Conservation (phyloP, 2,888 invertebrate species). For the Pimpla rufipes region DNA sequence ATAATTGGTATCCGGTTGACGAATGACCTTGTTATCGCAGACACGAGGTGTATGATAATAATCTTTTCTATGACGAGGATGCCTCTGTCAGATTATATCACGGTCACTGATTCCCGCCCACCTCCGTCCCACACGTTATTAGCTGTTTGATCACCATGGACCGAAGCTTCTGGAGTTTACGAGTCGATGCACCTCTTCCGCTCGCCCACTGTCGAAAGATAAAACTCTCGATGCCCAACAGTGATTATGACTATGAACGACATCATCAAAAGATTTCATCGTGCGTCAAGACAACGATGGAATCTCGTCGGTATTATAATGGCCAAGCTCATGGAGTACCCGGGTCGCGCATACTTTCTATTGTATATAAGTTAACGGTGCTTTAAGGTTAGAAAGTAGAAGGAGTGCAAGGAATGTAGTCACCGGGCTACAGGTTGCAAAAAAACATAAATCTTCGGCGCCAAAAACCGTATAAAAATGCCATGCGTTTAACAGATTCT, state of each 20-base stretch:
- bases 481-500: too few species aligned
- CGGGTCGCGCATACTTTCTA: not conserved
- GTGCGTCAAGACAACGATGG: not conserved
- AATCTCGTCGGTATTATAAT: constrained; percentile 37
- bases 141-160: constrained; percentile 1
- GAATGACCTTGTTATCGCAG: not conserved
- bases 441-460: too few species aligned
- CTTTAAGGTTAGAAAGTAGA: constrained; percentile 14
- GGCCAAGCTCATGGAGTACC: not conserved
- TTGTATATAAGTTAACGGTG: constrained; percentile 54
- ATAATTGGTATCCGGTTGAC: not conserved
- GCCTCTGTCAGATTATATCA: constrained; percentile 7
- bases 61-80: not conserved
- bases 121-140: constrained; percentile 8
- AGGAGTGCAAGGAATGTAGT: constrained; percentile 37
- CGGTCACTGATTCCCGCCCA: constrained; percentile 2
- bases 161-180: not conserved
- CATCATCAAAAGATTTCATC: not conserved
- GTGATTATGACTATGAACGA: not conserved
- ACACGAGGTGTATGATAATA: not conserved
- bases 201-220: not conserved
- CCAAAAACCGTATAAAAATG: too few species aligned
- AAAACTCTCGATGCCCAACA: not conserved
- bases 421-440: constrained; percentile 64
- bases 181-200: not conserved